Percentiles rank a stretch among this genome's conserved stretches.
Conservation (phyloP, 2,888 invertebrate species). For the Buathra laborator region DNA sequence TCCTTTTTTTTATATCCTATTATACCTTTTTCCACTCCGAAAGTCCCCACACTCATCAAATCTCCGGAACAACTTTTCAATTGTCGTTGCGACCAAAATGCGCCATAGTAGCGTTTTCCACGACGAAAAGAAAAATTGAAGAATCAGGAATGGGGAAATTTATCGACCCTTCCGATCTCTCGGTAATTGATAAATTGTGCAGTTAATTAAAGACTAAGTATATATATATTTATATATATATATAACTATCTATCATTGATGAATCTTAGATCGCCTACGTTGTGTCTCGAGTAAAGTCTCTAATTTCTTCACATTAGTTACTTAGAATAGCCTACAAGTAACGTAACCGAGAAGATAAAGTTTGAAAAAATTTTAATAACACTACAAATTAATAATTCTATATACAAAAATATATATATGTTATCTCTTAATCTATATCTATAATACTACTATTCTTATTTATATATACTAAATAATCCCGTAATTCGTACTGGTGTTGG, state of each 20-base stretch:
- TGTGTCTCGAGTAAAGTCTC: constrained; percentile 56
- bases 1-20: constrained; percentile 7
- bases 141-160: not conserved
- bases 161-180: not conserved
- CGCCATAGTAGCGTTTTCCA: not conserved
- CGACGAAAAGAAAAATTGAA: not conserved
- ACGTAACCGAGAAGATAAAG: constrained; percentile 73
- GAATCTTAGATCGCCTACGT: constrained; percentile 49
- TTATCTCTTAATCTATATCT: constrained; percentile 40
- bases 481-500: constrained; percentile 82
- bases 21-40: constrained; percentile 5
- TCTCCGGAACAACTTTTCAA: constrained; percentile 9
- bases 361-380: constrained; percentile 67
- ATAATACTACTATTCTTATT: constrained; percentile 57
- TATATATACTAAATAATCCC: constrained; percentile 70
- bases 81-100: not conserved
- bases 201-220: not conserved
- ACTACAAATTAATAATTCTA: constrained; percentile 15
- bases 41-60: not conserved
- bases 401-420: constrained; percentile 51
- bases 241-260: not conserved
- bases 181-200: not conserved
- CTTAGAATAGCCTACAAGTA: constrained; percentile 78
- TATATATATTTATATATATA: not conserved
- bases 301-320: constrained; percentile 57